phyloP scores from a whole-genome alignment of 2,113 vertebrate species.

The Petrocephalus zakoni region DNA sequence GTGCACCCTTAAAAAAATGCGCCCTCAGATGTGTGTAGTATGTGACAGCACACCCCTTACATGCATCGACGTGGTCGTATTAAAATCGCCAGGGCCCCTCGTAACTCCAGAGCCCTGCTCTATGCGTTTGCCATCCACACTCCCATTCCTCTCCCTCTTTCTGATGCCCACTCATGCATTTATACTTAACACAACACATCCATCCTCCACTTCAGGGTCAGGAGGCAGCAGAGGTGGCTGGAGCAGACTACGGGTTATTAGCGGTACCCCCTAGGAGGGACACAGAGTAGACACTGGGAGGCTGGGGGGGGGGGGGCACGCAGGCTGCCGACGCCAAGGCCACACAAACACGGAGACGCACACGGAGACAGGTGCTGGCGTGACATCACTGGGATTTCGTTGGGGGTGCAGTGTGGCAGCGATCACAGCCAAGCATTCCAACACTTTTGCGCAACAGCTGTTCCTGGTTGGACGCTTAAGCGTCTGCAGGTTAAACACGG shows the following conservation, averaged over 20 bases:
- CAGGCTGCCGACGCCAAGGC: not conserved
- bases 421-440: constrained; percentile 38
- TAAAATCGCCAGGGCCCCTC: not conserved
- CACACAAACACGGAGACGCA: constrained; percentile 27
- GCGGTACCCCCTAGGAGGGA: too few species aligned
- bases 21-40: not conserved
- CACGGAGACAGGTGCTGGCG: constrained; percentile 16
- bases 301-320: not conserved
- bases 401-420: constrained; percentile 39
- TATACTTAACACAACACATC: not conserved
- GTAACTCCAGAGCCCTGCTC: not conserved
- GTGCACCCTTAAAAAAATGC: not conserved
- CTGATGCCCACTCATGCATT: not conserved
- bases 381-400: constrained; percentile 32
- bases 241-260: too few species aligned
- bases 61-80: not conserved
- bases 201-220: not conserved
- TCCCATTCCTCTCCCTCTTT: not conserved
- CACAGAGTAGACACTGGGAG: not conserved
- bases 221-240: too few species aligned
- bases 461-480: constrained; percentile 46
- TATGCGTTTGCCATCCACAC: not conserved
- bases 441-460: constrained; percentile 45
- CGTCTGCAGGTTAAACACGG: constrained; percentile 49
- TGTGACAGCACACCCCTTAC: not conserved